Percentiles rank a stretch among this genome's conserved stretches.
Conservation (phyloP, 2,113 vertebrate species). For the Sinocyclocheilus anshuiensis region DNA sequence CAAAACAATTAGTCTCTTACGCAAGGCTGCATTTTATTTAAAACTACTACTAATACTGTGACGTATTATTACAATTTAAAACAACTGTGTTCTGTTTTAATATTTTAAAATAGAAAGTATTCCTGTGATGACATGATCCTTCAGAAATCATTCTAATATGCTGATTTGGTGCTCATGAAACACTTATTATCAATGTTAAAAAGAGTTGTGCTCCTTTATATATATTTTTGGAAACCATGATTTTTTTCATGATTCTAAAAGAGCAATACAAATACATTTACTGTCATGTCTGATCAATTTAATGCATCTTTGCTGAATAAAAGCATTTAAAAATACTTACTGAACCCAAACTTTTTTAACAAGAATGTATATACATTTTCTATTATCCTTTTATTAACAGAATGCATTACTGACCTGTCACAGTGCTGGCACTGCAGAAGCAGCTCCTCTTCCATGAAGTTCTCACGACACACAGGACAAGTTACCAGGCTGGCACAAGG, state of each 20-base stretch:
- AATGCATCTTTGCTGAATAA: neutral
- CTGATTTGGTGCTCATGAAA: neutral
- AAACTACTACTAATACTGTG: neutral
- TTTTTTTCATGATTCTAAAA: no score
- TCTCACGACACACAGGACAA: slow-evolving; percentile 91
- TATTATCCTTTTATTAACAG: neutral
- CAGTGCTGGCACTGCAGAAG: slow-evolving; percentile 97
- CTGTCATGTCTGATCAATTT: neutral
- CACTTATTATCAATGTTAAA: neutral
- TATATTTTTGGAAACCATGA: neutral
- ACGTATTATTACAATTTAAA: neutral
- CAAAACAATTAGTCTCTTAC: neutral
- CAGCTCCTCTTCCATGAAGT: slow-evolving; percentile 94
- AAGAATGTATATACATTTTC: neutral
- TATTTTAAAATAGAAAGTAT: neutral
- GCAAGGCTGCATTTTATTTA: neutral
- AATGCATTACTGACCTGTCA: slow-evolving; percentile 82
- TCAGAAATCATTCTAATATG: neutral
- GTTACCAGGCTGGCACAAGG: slow-evolving; percentile 95
- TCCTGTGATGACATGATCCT: neutral
- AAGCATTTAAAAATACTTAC: neutral
- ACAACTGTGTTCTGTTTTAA: neutral
- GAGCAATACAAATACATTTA: no score
- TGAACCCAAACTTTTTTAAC: neutral
- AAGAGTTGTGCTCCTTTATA: neutral